Base-by-base conservation (phyloP, 1,140 invertebrate species). In the Hypothenemus hampei region DNA sequence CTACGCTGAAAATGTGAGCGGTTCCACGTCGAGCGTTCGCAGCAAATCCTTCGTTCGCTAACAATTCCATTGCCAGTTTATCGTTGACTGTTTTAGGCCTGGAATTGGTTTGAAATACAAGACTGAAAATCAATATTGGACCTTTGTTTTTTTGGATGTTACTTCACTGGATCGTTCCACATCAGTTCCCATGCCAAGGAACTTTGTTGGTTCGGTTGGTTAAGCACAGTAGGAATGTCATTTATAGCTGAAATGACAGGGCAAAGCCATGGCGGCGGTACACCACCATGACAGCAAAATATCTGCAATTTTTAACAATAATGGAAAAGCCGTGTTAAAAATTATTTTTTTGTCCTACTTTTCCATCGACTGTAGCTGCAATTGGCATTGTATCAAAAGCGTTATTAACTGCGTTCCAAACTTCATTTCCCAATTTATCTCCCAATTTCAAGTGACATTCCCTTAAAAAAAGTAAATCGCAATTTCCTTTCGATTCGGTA, bases 111-210 rank as follows among this genome's bases (percentile, higher is more conserved):
- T n/a, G n/a, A n/a, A n/a, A n/a, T n/a, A n/a, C n/a, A n/a, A n/a
- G n/a, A n/a, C n/a, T n/a, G n/a, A n/a, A n/a, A n/a, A n/a, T n/a
- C n/a, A n/a, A n/a, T n/a, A n/a, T n/a, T n/a, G n/a, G n/a, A n/a
- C n/a, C n/a, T n/a, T n/a, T n/a, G n/a, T n/a, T n/a, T n/a, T n/a
- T 29, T 29, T 6, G 26, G 26, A 6, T 29, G n/a, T 29, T 69
- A 82, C 81, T 74, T 79, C 36, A 85, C 67, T 10, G 86, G 86
- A 73, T 89, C 86, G 71, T 84, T 87, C 86, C 86, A 88, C 72
- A 88, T 77, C 1, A 87, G 69, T 61, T 88, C 84, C 86, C 86
- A 89, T 2, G 85, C 83, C 19, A 87, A 65, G 8, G 77, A 71
- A 69, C 81, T 83, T 63, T 85, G 77, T 43, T 72, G 67, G 52